phyloP scores from a whole-genome alignment of 2,113 vertebrate species.

The Hippocampus mohnikei region DNA sequence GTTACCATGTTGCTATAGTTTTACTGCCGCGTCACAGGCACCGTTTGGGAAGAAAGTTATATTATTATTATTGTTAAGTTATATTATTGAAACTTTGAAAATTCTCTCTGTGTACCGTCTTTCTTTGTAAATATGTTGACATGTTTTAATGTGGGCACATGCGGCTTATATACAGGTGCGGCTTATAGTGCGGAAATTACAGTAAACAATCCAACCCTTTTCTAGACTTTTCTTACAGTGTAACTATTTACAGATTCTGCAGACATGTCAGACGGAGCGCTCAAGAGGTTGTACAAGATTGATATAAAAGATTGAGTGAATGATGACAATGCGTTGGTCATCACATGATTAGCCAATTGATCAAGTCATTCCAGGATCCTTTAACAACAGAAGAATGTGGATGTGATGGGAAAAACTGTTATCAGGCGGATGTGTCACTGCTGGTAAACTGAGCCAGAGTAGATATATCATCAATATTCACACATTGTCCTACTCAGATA shows the following conservation, averaged over 20 bases:
- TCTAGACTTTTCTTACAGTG: not conserved
- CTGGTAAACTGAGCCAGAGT: not conserved
- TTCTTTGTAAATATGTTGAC: too few relatives aligned
- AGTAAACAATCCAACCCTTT: not conserved
- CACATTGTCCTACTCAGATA: not conserved
- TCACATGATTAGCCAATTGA: not conserved
- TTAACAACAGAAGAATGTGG: not conserved
- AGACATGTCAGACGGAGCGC: not conserved
- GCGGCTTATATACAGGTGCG: too few relatives aligned
- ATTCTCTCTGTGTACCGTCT: too few relatives aligned
- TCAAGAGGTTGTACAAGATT: not conserved
- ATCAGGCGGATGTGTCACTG: conserved; percentile 3
- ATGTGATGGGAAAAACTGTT: not conserved
- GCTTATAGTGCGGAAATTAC: too few relatives aligned
- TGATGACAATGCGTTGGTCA: not conserved
- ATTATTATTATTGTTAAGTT: too few relatives aligned
- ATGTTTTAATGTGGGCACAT: too few relatives aligned
- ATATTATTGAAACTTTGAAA: too few relatives aligned
- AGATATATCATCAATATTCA: not conserved
- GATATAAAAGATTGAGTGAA: not conserved
- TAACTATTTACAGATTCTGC: not conserved
- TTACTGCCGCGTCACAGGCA: too few relatives aligned
- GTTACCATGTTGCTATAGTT: too few relatives aligned
- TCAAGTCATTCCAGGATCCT: not conserved
- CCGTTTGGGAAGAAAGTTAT: too few relatives aligned